Evolutionary conservation across 2,888 invertebrate genomes (phyloP).

Genomic region (Tricholauxania praeusta): DNA sequence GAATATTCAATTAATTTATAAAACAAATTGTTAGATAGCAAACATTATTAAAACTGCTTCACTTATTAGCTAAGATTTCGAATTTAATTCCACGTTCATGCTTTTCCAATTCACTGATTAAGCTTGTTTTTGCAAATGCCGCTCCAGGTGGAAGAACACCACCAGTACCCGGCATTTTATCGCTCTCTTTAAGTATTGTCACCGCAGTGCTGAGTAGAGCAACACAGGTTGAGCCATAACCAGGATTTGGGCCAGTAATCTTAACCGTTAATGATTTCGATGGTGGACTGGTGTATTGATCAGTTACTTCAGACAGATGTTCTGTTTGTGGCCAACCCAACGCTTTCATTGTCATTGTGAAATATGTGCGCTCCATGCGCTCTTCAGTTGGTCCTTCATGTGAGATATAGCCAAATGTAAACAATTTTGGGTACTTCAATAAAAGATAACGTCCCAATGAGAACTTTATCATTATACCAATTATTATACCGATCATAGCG

Average conservation of each 20-base stretch:
- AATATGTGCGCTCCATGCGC: constrained; percentile 73
- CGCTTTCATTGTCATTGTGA: constrained; percentile 79
- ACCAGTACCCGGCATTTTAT: constrained; percentile 85
- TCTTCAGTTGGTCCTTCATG: constrained; percentile 76
- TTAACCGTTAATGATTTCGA: constrained; percentile 75
- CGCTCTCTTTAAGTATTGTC: constrained; percentile 79
- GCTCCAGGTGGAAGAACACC: constrained; percentile 90
- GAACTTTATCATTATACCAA: constrained; percentile 75
- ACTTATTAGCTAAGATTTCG: constrained; percentile 71
- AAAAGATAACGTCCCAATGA: constrained; percentile 75
- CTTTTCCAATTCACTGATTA: constrained; percentile 80
- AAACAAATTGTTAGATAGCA: not conserved
- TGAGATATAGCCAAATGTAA: constrained; percentile 78
- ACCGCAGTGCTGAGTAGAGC: constrained; percentile 80
- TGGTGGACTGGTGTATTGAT: constrained; percentile 70
- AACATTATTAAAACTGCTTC: constrained; percentile 25
- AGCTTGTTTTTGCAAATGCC: constrained; percentile 84
- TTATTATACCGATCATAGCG: constrained; percentile 72
- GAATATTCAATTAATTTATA: too few species aligned
- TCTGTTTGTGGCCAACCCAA: constrained; percentile 80
- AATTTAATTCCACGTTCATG: constrained; percentile 77
- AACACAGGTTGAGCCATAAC: constrained; percentile 85
- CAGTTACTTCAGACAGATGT: constrained; percentile 71
- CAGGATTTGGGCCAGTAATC: constrained; percentile 72
- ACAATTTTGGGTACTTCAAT: constrained; percentile 77